Base-by-base conservation (phyloP, 2,113 vertebrate species). In the Strix uralensis region DNA sequence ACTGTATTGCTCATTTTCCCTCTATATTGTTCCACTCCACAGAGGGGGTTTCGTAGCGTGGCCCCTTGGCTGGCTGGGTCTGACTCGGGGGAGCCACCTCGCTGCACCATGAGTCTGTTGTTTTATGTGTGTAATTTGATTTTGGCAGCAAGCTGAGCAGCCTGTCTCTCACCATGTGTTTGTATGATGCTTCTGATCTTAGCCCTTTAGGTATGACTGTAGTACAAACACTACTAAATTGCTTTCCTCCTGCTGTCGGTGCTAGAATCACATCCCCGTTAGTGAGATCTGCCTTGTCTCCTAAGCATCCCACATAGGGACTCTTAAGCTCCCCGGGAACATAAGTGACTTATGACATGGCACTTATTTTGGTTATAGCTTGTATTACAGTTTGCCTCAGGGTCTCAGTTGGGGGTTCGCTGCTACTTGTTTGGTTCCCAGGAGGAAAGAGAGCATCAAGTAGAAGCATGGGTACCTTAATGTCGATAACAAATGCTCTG, bases 71-170 rank as follows among this genome's bases (percentile, higher is more conserved):
- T 22, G 10, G 7, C 15, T 4, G 17, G 21, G 6, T 32, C 27
- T 52, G 9, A 10, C n/a, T 30, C 1, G 26, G 65, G 65, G 59
- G 67, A 81, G n/a, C 26, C 21, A 4, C 14, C 47, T 74, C 4
- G 1, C 36, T 8, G 0, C 1, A 5, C 51, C 11, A 1, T 0
- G 0, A 10, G 23, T 42, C 55, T 38, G 11, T 44, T 18, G 9
- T 52, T 85, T 40, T 23, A 46, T 46, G 15, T 13, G 5, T 19
- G 3, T 52, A 87, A 14, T 7, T 78, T 42, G 10, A 32, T 69
- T 8, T 8, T 26, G 58, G 74, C 74, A 69, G 19, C 25, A 16
- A 25, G 52, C 47, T 47, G 81, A 84, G 65, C 89, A 79, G 73
- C 34, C 57, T 16, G 36, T 20, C 25, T 23, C 74, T 73, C 62